Evolutionary conservation across 2,113 vertebrate genomes (phyloP).

Genomic region (Vidua chalybeata): DNA sequence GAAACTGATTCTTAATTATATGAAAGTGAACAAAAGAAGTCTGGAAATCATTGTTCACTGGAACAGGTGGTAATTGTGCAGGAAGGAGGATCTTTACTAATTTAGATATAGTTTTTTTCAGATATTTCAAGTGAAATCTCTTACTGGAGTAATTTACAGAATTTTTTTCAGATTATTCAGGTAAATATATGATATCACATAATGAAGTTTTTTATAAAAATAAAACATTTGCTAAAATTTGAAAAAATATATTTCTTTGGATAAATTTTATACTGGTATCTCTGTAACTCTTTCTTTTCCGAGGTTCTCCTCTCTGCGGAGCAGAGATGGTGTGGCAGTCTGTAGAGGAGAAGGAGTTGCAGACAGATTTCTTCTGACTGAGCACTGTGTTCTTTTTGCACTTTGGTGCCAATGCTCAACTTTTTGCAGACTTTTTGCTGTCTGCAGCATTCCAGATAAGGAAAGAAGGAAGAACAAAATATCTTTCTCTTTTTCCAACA

Average conservation of each 20-base stretch:
- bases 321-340: slow-evolving; percentile 35
- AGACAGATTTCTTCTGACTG: slow-evolving; percentile 53
- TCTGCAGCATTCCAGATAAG: slow-evolving; percentile 80
- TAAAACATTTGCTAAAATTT: slow-evolving; percentile 71
- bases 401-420: slow-evolving; percentile 72
- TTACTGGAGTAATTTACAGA: slow-evolving; percentile 63
- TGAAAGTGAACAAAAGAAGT: slow-evolving; percentile 73
- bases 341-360: slow-evolving; percentile 59
- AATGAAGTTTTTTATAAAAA: slow-evolving; percentile 68
- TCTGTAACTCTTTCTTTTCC: slow-evolving; percentile 71
- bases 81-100: slow-evolving; percentile 69
- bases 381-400: slow-evolving; percentile 68
- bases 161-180: slow-evolving; percentile 51
- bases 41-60: slow-evolving; percentile 69
- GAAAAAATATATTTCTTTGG: slow-evolving; percentile 63
- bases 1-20: slow-evolving; percentile 61
- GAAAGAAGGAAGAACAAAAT: slow-evolving; percentile 35
- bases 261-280: slow-evolving; percentile 67
- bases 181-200: slow-evolving; percentile 64
- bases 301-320: slow-evolving; percentile 37
- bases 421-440: slow-evolving; percentile 63
- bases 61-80: slow-evolving; percentile 61
- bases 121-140: slow-evolving; percentile 60
- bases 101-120: slow-evolving; percentile 52
- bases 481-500: slow-evolving; percentile 44